Evolutionary conservation across 1,140 invertebrate species (phyloP), one percentile per base, ranked within the genome.

Genomic region (Meteorus sp.): DNA sequence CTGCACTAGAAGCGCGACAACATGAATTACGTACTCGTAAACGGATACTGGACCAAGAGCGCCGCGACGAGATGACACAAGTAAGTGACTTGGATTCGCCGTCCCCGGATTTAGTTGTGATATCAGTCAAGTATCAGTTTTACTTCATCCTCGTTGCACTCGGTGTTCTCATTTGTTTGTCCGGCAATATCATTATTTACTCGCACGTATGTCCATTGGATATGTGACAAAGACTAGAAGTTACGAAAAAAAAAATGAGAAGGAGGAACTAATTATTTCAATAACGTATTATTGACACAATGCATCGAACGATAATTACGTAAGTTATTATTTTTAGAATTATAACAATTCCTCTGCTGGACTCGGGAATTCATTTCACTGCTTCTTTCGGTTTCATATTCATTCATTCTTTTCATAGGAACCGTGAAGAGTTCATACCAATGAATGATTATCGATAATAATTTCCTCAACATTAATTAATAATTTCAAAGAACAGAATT

Each of bases 61-160:
- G 79, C 9, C 76, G 81, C 23, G 78, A 82, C 66, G 79, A 82
- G 72, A 81, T 80, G 77, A 80, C 76, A 62, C 78, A 80, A 80
- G 78, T 80, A 79, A 80, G 78, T 80, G 77, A 77, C 62, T 62
- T 66, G 71, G 74, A 73, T 67, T 66, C 74, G 67, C 66, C 70
- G 63, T 68, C 72, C 59, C 68, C 74, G 68, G 70, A 77, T 64
- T 67, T 75, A 70, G 68, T 73, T 62, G 70, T 77, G 71, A 75
- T 77, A 60, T 71, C 72, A 66, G 70, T 72, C 64, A 78, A 74
- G 64, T 74, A 79, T 71, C 78, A 78, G 63, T 75, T 79, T 65
- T 80, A 78, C 65, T 66, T 80, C 60, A 68, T 77, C 67, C 74
- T 80, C 71, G 70, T 76, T 57, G 76, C 70, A 72, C 69, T 80